phyloP scores from a whole-genome alignment of 1,140 invertebrate genomes.

The Drosophila willistoni region DNA sequence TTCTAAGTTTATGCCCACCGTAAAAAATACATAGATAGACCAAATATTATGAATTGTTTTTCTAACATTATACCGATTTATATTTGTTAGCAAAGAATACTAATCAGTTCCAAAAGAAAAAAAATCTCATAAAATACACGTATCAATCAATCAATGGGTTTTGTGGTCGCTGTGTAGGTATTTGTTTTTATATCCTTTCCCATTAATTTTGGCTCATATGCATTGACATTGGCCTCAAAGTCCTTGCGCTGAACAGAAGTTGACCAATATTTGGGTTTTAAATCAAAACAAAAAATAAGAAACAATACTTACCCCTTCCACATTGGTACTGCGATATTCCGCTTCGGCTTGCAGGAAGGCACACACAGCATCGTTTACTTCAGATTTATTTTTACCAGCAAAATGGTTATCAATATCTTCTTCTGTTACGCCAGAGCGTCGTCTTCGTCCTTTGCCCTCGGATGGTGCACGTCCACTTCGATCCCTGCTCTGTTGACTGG shows the following conservation, averaged over 20 bases:
- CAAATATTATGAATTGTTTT: too few species aligned
- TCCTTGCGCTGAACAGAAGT: neutral
- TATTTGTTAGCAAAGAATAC: too few species aligned
- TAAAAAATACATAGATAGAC: too few species aligned
- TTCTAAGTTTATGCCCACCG: too few species aligned
- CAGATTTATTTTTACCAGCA: slow-evolving; percentile 6
- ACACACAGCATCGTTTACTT: slow-evolving; percentile 47
- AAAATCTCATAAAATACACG: neutral
- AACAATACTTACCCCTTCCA: slow-evolving; percentile 16
- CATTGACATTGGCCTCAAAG: slow-evolving; percentile 48
- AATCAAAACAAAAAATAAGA: neutral
- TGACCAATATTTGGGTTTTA: neutral
- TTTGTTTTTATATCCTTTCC: slow-evolving; percentile 47
- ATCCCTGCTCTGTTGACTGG: neutral
- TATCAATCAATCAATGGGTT: slow-evolving; percentile 7
- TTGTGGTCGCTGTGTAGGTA: slow-evolving; percentile 48
- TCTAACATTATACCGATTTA: too few species aligned
- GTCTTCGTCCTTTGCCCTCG: neutral
- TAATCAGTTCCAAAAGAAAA: neutral
- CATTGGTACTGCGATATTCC: neutral
- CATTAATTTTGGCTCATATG: slow-evolving; percentile 42
- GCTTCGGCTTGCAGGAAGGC: slow-evolving; percentile 52
- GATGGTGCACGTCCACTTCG: neutral
- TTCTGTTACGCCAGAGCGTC: neutral
- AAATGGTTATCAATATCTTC: slow-evolving; percentile 47